phyloP scores from a whole-genome alignment of 2,113 vertebrate species.

The Accipiter cooperii region DNA sequence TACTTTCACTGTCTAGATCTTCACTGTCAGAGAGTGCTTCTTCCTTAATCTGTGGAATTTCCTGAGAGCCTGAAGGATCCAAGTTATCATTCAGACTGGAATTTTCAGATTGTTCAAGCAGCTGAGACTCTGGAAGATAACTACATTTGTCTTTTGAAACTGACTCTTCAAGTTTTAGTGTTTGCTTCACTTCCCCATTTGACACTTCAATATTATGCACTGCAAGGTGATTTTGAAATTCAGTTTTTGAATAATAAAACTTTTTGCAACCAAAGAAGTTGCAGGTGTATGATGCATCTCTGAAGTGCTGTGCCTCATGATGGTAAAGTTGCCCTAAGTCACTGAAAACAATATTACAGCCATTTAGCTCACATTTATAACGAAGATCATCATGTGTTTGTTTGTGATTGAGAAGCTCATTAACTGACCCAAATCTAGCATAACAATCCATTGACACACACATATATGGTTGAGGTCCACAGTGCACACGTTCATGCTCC shows the following conservation, averaged over 20 bases:
- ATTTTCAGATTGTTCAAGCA: conserved; percentile 55
- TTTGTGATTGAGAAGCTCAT: conserved; percentile 89
- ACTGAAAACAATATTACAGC: conserved; percentile 88
- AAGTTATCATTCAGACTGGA: conserved; percentile 46
- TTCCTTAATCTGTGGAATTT: conserved; percentile 57
- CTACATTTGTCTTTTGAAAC: conserved; percentile 43
- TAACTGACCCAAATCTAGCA: conserved; percentile 82
- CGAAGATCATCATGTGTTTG: conserved; percentile 86
- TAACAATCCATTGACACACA: conserved; percentile 89
- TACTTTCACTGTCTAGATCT: conserved; percentile 67
- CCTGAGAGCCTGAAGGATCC: conserved; percentile 57
- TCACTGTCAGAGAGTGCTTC: conserved; percentile 56
- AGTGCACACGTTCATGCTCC: conserved; percentile 86
- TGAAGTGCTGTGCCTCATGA: conserved; percentile 96
- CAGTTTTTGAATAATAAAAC: conserved; percentile 92
- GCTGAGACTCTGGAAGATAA: conserved; percentile 39
- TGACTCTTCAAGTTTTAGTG: conserved; percentile 52
- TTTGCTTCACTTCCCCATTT: conserved; percentile 64
- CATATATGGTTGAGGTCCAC: conserved; percentile 82
- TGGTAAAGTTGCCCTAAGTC: conserved; percentile 94
- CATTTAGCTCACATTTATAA: conserved; percentile 90
- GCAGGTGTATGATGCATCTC: conserved; percentile 91
- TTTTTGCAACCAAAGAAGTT: conserved; percentile 84
- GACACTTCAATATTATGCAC: conserved; percentile 82
- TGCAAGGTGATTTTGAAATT: conserved; percentile 87